Base-by-base conservation (phyloP, 2,797 vertebrate species). In the Sebastes diploproa region DNA sequence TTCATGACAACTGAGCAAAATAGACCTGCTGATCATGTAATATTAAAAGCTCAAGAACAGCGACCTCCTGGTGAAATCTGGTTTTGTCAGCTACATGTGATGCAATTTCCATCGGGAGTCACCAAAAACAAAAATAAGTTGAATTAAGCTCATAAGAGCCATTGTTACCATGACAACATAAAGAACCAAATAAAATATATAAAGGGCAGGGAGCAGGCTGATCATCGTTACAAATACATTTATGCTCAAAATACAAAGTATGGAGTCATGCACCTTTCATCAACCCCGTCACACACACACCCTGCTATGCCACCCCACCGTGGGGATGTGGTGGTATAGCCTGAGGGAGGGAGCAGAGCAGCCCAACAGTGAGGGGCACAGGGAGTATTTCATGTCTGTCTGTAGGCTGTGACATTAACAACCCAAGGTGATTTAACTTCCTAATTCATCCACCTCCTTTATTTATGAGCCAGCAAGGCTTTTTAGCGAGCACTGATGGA, bases 381-480 rank as follows among this genome's bases (percentile, higher is more conserved):
- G 20, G 66, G 66, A 80, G 80, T 91, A 88, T 92, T 93, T 94
- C 89, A 91, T 86, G 82, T 85, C 81, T 74, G 80, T 88, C 88
- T 93, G 82, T 83, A 83, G 84, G 82, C 87, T 82, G 72, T 90
- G 91, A 84, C 90, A 84, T 93, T 93, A 93, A 91, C 83, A 84
- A 80, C 91, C 80, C 62, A 81, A 83, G 84, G 87, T 94, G 91
- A 94, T 92, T 94, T 92, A 91, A 94, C 91, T 90, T 86, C 87
- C 90, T 91, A 91, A 94, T 92, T 91, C 90, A 85, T 81, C 86
- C 84, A 84, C 81, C 83, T 83, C 77, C 70, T 85, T 88, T 92
- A 94, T 94, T 94, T 92, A 94, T 89, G 85, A 92, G 79, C 76
- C 77, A 77, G 69, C 58, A 68, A 87, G 75, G 83, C 83, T 89